Evolutionary conservation across 2,113 vertebrate species (phyloP), one percentile per base, ranked within the genome.

Genomic region (Lycaon pictus): DNA sequence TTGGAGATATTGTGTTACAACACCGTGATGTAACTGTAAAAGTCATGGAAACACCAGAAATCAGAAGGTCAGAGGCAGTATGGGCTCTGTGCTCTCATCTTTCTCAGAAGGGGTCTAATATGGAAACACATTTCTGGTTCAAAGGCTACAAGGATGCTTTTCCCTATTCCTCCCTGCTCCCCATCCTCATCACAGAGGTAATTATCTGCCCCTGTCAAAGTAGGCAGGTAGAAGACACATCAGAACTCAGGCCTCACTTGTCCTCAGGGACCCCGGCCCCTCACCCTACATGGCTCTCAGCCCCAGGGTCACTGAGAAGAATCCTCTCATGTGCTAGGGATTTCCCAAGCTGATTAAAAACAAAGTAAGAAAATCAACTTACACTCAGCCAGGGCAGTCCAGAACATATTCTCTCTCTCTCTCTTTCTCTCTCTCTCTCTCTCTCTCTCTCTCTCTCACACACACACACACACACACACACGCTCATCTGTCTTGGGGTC

Each of bases 51-150:
- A 51, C 48, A 29, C 12, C 35, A 23, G 20, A 82, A 20, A 3
- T 25, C 88, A 15, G 62, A 13, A 48, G 32, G 65, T 25, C 63
- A 55, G 58, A 20, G 48, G 16, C 7, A 12, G 43, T 10, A 4
- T 2, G 60, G 27, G 2, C 1, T 0, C 48, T 7, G 16, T 20
- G 56, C 8, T 2, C 10, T 35, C 0, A 0, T 3, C 10, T 35
- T 35, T 48, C 87, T 88, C 37, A 67, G 56, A 63, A 53, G 27
- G 58, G 10, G 0, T 53, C 69, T 35, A 12, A 3, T 5, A 35
- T 16, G 16, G 25, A 67, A 43, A 60, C 10, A 43, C 51, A 43
- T 43, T 43, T 43, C 71, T 16, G 17, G 7, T 13, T 58, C 53
- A 32, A 56, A 94, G 85, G 32, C 55, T 9, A 5, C 37, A 37